phyloP scores from a whole-genome alignment of 2,888 invertebrate genomes.

The Trachelus tabidus region DNA sequence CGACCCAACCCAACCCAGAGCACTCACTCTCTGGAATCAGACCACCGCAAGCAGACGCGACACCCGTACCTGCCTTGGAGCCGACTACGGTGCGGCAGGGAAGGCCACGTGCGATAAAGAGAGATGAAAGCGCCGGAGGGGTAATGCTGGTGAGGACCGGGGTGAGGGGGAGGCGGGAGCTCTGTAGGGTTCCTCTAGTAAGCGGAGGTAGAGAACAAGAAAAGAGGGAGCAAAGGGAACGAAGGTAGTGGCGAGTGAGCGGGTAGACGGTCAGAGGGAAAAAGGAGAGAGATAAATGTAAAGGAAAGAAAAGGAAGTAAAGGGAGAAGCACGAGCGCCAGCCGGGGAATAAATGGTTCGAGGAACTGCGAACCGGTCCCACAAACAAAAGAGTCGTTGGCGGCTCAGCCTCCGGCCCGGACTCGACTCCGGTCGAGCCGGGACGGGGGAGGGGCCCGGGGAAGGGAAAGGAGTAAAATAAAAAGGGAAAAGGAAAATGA shows the following conservation, averaged over 20 bases:
- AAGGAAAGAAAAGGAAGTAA: slow-evolving; percentile 5
- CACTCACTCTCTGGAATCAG: slow-evolving; percentile 1
- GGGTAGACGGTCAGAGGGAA: slow-evolving; percentile 21
- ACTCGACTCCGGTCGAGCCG: neutral
- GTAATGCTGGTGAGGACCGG: neutral
- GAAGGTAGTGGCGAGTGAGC: slow-evolving; percentile 3
- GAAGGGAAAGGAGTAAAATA: neutral
- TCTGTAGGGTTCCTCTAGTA: neutral
- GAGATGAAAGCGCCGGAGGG: slow-evolving; percentile 12
- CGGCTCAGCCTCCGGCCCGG: slow-evolving; percentile 24
- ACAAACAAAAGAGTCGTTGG: slow-evolving; percentile 54
- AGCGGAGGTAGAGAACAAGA: slow-evolving; percentile 8
- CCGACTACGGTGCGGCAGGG: neutral
- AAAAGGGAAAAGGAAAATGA: neutral
- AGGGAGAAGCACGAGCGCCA: slow-evolving; percentile 13
- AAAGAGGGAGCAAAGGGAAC: slow-evolving; percentile 8
- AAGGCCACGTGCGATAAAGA: neutral
- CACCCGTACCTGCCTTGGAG: neutral
- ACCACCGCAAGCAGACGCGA: neutral
- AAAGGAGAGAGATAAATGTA: slow-evolving; percentile 11
- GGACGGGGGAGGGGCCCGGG: neutral
- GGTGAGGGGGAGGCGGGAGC: neutral
- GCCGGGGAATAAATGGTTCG: slow-evolving; percentile 56
- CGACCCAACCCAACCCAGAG: neutral
- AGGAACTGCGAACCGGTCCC: slow-evolving; percentile 56